Conservation (phyloP, 2,797 vertebrate genomes). For the Pseudochirops corinnae region DNA sequence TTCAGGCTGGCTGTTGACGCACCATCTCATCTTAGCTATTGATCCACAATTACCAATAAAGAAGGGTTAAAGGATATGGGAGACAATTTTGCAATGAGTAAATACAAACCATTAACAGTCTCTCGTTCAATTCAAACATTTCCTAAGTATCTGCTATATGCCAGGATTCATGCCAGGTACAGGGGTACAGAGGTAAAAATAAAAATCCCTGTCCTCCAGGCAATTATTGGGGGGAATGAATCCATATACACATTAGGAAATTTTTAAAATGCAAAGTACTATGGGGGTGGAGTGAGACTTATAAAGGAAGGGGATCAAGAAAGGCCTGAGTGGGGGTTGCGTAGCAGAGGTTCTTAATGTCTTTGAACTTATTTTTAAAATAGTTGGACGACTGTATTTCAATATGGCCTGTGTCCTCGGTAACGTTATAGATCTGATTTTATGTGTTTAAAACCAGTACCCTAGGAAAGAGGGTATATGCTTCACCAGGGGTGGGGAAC, state of each 20-base stretch:
- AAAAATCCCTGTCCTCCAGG: not conserved
- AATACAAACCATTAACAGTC: not conserved
- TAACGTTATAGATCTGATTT: not conserved
- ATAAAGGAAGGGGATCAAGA: not conserved
- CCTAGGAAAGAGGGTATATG: not conserved
- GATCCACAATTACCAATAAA: not conserved
- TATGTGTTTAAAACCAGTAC: not conserved
- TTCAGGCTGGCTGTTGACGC: conserved; percentile 44
- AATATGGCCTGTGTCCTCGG: not conserved
- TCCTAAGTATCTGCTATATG: not conserved
- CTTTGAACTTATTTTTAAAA: not conserved
- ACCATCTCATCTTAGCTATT: not conserved
- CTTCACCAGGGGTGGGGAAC: not conserved
- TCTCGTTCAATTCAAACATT: not conserved
- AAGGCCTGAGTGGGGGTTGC: not conserved
- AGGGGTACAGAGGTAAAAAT: not conserved
- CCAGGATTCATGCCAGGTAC: not conserved
- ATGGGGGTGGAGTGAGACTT: not conserved
- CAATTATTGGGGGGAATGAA: not conserved
- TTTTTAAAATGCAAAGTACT: not conserved
- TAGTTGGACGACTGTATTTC: not conserved
- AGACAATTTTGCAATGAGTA: not conserved
- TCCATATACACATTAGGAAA: not conserved
- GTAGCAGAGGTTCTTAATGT: not conserved
- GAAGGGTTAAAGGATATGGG: not conserved